Evolutionary conservation across 2,888 invertebrate species (phyloP).

Genomic region (Heliconius aoede): DNA sequence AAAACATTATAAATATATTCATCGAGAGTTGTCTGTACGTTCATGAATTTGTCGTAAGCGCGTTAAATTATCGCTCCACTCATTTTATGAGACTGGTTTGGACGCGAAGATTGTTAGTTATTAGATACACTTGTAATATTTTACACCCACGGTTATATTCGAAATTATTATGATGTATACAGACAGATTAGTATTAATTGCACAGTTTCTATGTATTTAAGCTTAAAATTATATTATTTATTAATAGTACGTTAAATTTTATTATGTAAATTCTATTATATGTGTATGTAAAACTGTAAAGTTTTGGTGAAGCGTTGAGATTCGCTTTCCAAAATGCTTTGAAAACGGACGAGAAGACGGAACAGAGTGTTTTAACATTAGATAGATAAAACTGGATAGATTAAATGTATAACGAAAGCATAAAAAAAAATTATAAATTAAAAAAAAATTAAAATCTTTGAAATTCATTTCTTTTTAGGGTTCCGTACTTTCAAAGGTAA

Average conservation of each 20-base stretch:
- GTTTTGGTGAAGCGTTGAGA: too few species aligned
- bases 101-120: conserved; percentile 24
- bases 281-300: too few species aligned
- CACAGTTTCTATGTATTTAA: not conserved
- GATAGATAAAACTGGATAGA: too few species aligned
- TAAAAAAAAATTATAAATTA: too few species aligned
- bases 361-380: too few species aligned
- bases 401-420: too few species aligned
- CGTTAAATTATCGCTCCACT: conserved; percentile 38
- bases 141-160: conserved; percentile 18
- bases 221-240: not conserved
- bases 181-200: not conserved
- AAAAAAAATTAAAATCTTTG: too few species aligned
- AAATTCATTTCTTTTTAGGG: too few species aligned
- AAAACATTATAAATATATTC: conserved; percentile 57
- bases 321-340: too few species aligned
- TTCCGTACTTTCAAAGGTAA: too few species aligned
- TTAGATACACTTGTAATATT: conserved; percentile 20
- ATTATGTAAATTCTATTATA: not conserved
- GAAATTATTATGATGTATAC: conserved; percentile 14
- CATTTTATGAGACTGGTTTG: conserved; percentile 23
- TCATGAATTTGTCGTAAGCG: conserved; percentile 48
- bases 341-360: too few species aligned
- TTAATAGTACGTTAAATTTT: not conserved
- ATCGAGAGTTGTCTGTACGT: conserved; percentile 49